These are phyloP conservation scores for Spea hammondii DNA, from an alignment of 2,797 vertebrate genomes.

Conservation along the genomic window DNA sequence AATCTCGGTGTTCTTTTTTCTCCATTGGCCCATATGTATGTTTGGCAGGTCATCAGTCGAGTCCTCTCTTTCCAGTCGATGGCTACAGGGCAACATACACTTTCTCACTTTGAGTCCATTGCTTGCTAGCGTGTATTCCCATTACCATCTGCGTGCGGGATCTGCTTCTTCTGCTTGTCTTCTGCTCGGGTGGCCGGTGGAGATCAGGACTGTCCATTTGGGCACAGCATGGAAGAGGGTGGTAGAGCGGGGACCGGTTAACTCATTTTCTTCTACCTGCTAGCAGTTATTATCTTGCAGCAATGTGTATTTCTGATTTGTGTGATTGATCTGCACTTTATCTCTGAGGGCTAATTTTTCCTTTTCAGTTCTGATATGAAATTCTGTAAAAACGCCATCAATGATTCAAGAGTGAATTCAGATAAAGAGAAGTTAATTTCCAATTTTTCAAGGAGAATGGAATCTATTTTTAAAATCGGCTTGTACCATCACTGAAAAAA, in stretches of 20 bases:
- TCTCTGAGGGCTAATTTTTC: neutral
- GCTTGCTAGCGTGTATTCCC: neutral
- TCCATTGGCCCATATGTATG: slow-evolving; percentile 8
- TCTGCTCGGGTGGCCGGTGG: slow-evolving; percentile 4
- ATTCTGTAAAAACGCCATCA: neutral
- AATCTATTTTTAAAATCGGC: neutral
- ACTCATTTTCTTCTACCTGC: neutral
- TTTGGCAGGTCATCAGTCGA: slow-evolving; percentile 7
- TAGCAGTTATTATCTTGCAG: neutral
- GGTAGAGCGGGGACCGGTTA: neutral
- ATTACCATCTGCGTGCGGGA: neutral
- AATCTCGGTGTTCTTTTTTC: neutral
- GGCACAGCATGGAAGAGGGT: neutral
- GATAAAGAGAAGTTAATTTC: neutral
- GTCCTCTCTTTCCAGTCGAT: neutral
- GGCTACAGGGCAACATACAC: neutral
- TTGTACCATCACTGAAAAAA: too few species aligned
- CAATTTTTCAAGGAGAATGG: neutral
- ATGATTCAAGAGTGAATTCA: neutral
- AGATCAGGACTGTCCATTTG: neutral
- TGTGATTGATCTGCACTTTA: neutral
- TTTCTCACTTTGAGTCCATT: slow-evolving; percentile 8
- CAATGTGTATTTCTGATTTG: neutral
- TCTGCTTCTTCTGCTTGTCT: neutral
- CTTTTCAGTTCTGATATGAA: neutral